Evolutionary conservation across 2,113 vertebrate genomes (phyloP), one percentile per base, ranked within the genome.

Genomic region (Hippocampus zosterae): DNA sequence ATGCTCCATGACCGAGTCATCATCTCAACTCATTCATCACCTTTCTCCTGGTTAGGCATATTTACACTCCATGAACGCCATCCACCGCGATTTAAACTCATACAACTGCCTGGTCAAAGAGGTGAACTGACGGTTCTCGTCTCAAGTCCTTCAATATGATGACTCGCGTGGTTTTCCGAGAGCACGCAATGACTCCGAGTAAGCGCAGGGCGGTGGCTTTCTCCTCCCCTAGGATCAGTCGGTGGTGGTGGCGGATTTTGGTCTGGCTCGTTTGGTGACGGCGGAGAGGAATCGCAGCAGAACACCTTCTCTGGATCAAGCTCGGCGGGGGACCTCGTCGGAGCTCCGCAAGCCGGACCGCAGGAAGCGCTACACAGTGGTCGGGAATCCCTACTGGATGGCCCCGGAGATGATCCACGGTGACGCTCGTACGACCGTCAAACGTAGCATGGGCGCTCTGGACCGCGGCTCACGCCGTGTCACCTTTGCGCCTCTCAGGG

Each of bases 351-450:
- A 92, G 78, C 90, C 90, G 0, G 94, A 98, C 68, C 91, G 96
- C 6, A 94, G 91, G 74, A 99, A 98, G 82, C 93, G 97, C 0
- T 98, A 99, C 82, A 98, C 97, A 0, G 97, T 99, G 76, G 97
- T 99, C 66, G 97, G 97, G 37, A 99, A 97, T 82, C 97, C 97
- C 0, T 99, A 98, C 86, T 99, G 97, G 97, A 99, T 99, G 97
- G 97, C 97, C 0, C 97, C 97, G 0, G 97, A 99, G 87, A 99
- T 99, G 97, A 97, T 99, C 87, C 91, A 95, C 0, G 97, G 97
- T 98, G 75, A 92, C 2, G 5, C 10, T 41, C n/a, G 40, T 15
- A 44, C 10, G 8, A 65, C 13, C 1, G 11, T 12, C 21, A 65
- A 65, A 44, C 6, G 10, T 10, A n/a, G 23, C 8, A 55, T 23